phyloP scores from a whole-genome alignment of 2,888 invertebrate species.

The Drosophila incognita region DNA sequence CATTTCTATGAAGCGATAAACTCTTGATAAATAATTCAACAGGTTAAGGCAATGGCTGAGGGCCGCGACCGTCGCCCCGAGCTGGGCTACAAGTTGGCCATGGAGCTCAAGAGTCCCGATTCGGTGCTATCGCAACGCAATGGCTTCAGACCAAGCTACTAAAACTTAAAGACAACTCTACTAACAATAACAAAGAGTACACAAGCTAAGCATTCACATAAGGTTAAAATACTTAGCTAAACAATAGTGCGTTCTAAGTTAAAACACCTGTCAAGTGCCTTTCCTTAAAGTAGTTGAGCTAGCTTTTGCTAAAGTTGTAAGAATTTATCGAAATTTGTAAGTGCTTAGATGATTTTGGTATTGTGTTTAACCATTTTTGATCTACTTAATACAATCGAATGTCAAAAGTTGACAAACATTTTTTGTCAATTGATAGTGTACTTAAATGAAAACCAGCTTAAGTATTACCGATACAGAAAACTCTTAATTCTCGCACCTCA shows the following conservation, averaged over 20 bases:
- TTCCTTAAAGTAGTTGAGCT: conserved; percentile 43
- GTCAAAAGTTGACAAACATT: conserved; percentile 4
- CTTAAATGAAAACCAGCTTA: conserved; percentile 35
- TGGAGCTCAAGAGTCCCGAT: conserved; percentile 90
- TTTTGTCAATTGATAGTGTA: conserved; percentile 36
- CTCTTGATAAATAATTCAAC: conserved; percentile 43
- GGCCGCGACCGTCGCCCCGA: conserved; percentile 94
- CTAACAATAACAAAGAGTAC: conserved; percentile 8
- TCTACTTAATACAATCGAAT: conserved; percentile 16
- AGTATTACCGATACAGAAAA: conserved; percentile 49
- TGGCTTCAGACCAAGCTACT: conserved; percentile 73
- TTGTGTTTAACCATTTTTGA: conserved; percentile 8
- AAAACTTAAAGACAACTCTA: conserved; percentile 16
- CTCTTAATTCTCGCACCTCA: conserved; percentile 31
- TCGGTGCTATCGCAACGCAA: conserved; percentile 84
- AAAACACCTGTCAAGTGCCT: conserved; percentile 32
- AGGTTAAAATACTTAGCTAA: conserved; percentile 30
- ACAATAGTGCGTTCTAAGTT: conserved; percentile 28
- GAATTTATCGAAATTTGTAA: conserved; percentile 6
- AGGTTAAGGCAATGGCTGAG: conserved; percentile 94
- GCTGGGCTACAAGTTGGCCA: conserved; percentile 94
- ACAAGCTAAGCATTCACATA: conserved; percentile 45
- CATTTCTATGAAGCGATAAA: neutral
- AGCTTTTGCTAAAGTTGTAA: conserved; percentile 64
- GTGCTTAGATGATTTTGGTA: conserved; percentile 18